Evolutionary conservation across 1,140 invertebrate species (phyloP), one percentile per base, ranked within the genome.

Genomic region (Phthorimaea operculella): DNA sequence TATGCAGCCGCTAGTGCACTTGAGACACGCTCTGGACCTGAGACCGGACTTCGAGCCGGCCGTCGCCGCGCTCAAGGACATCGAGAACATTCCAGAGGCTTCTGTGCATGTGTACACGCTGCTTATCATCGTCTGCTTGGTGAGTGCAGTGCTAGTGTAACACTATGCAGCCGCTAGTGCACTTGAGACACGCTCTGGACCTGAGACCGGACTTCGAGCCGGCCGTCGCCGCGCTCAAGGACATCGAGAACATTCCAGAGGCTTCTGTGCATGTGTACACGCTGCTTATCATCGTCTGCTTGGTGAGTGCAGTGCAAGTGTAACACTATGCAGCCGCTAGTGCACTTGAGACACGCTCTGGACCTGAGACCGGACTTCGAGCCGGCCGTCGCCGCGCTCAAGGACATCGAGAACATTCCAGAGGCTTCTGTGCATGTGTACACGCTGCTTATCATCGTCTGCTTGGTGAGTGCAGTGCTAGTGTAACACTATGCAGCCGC

Each of bases 401-500:
- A 90, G 71, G 94, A 95, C 64, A 90, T 94, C 65, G 92, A 94
- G 68, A 89, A 90, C 62, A 87, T 92, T 66, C 91, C 92, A 12
- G 88, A 90, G 58, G 89, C 90, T 16, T 90, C 91, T 12, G 89
- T 93, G 64, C 92, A 94, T 67, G 87, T 92, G 51, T 95, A 95
- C 77, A 96, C 94, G 14, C 84, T 95, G 42, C 89, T 95, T 62
- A 95, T 96, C 70, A 95, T 96, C 63, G 87, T 95, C 58, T 93
- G 92, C 83, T 87, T 96, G 86, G 93, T 94, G 80, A 81, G 85
- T 79, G 6, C 44, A 5, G 11, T n/a, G n/a, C n/a, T n/a, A n/a
- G n/a, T n/a, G n/a, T n/a, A n/a, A n/a, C n/a, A n/a, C n/a, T n/a
- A n/a, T n/a, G n/a, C n/a, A n/a, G n/a, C n/a, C n/a, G n/a, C n/a